A percentile compares a stretch with the other conserved stretches of the same genome.
phyloP scores from a whole-genome alignment of 2,113 vertebrate genomes.

The Eulemur rufifrons region DNA sequence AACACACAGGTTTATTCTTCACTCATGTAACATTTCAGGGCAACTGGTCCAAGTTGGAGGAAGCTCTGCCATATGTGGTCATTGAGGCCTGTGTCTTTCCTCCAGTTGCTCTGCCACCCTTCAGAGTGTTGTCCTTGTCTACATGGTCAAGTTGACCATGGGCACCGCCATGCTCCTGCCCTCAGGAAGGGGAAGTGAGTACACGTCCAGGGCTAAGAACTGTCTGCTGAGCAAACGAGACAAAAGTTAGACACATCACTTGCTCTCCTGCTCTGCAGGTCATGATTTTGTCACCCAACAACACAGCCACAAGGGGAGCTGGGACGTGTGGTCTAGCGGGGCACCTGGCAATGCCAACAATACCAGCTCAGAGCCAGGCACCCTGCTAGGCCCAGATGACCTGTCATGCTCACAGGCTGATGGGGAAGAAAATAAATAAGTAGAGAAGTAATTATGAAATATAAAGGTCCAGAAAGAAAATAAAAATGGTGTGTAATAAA shows the following conservation, averaged over 20 bases:
- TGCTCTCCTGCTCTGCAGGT: not conserved
- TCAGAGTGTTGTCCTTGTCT: not conserved
- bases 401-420: not conserved
- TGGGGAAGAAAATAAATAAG: not conserved
- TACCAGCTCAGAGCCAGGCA: not conserved
- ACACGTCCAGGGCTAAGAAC: not conserved
- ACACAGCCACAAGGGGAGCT: not conserved
- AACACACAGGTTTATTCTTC: not conserved
- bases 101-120: not conserved
- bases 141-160: rapidly evolving
- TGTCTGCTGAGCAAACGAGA: not conserved
- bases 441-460: not conserved
- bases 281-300: not conserved
- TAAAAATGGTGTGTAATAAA: not conserved
- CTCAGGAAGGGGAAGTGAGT: not conserved
- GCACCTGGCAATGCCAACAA: not conserved
- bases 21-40: not conserved
- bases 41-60: not conserved
- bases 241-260: not conserved
- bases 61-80: not conserved
- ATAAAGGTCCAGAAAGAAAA: not conserved
- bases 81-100: not conserved
- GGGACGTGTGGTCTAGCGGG: not conserved
- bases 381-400: not conserved
- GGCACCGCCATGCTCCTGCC: not conserved